Evolutionary conservation across 2,113 vertebrate genomes (phyloP), one percentile per base, ranked within the genome.

Genomic region (Eidolon helvum): DNA sequence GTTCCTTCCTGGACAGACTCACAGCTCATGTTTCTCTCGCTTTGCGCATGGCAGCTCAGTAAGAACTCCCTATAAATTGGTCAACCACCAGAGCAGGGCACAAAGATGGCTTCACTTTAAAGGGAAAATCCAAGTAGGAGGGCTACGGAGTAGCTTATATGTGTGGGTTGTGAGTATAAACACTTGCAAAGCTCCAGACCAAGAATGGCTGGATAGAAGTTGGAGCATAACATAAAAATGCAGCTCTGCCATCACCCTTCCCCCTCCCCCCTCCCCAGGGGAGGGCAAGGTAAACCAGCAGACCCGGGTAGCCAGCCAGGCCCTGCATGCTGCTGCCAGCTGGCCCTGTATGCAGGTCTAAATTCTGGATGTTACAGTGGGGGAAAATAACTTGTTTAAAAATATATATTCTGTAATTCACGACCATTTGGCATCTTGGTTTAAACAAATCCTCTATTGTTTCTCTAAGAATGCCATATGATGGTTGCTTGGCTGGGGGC

Each of bases 381-480:
- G 65, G 75, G 74, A 24, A 78, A 95, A 68, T 89, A 87, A 88
- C 89, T 97, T 97, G 77, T 98, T 97, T 92, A 96, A 96, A 95
- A 97, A 95, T 96, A 59, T 87, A 26, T 10, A 65, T 96, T 97
- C 98, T 98, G 84, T 68, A 86, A 57, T 95, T 96, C 92, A 89
- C 91, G 96, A 96, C 87, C 90, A 50, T 90, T 96, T 96, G 97
- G 97, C 94, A 98, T 95, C 74, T 89, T 75, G 30, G 48, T 93
- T 95, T 94, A 98, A 97, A 98, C 94, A 98, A 90, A 94, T 48
- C 75, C 83, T 59, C 95, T 96, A 33, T 97, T 98, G 95, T 98
- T 98, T 91, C 90, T 84, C 1, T 5, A 69, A 79, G 65, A 95
- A 90, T 43, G 87, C 87, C 96, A 86, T 86, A 72, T 86, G 91